phyloP scores from a whole-genome alignment of 2,113 vertebrate species.

The Passer montanus region DNA sequence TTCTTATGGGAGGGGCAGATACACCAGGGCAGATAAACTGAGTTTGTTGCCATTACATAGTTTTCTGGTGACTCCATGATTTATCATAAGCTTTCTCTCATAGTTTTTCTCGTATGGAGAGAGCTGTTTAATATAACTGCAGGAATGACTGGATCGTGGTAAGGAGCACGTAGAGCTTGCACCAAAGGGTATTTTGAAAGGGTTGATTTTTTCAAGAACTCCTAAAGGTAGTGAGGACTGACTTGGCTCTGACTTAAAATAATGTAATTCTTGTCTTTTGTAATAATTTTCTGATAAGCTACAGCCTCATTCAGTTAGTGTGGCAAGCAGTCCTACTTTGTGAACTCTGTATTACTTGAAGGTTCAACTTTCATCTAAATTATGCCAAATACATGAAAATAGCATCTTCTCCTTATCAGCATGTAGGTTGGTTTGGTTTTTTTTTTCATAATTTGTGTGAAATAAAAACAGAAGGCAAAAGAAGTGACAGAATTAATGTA shows the following conservation, averaged over 20 bases:
- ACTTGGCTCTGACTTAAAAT: not conserved
- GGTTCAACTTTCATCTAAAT: not conserved
- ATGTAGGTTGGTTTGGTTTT: not conserved
- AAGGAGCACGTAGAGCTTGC: not conserved
- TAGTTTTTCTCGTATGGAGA: not conserved
- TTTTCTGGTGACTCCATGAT: not conserved
- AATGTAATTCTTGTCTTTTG: not conserved
- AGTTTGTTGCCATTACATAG: not conserved
- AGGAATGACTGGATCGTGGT: not conserved
- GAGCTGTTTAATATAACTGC: not conserved
- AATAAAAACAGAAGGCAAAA: conserved; percentile 8
- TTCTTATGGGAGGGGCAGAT: no score
- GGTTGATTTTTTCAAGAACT: not conserved
- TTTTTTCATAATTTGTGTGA: not conserved
- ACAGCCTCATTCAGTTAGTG: not conserved
- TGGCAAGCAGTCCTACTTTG: not conserved
- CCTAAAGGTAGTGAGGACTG: not conserved
- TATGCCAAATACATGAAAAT: not conserved
- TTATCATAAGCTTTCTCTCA: not conserved
- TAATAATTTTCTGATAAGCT: not conserved
- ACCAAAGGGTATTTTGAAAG: not conserved
- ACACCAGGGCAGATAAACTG: not conserved
- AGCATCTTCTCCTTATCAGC: not conserved
- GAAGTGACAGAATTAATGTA: conserved; percentile 43
- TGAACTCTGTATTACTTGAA: not conserved